phyloP scores from a whole-genome alignment of 2,797 vertebrate species.

The Trachurus trachurus region DNA sequence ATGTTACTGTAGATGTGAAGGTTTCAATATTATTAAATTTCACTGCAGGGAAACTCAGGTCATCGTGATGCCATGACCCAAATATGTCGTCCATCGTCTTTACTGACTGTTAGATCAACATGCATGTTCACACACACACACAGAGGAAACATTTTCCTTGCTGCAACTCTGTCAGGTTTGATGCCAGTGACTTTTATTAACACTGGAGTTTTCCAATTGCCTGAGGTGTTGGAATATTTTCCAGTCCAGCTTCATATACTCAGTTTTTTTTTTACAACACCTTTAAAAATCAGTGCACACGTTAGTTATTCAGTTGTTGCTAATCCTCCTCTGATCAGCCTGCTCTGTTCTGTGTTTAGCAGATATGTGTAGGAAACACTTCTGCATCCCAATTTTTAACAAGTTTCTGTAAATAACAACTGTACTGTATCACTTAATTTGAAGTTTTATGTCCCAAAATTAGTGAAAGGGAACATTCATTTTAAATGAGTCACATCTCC shows the following conservation, averaged over 20 bases:
- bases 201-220: slow-evolving; percentile 57
- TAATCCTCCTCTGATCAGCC: slow-evolving; percentile 8
- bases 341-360: background rate
- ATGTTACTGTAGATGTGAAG: no score
- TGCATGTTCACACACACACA: slow-evolving; percentile 25
- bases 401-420: background rate
- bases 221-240: slow-evolving; percentile 67
- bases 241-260: slow-evolving; percentile 62
- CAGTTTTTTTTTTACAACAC: slow-evolving; percentile 53
- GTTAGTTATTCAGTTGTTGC: background rate
- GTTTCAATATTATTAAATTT: no score
- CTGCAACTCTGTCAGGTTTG: slow-evolving; percentile 5
- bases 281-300: slow-evolving; percentile 41
- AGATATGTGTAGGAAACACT: background rate
- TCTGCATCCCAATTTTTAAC: background rate
- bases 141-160: slow-evolving; percentile 12
- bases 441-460: slow-evolving; percentile 10
- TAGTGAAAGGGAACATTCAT: background rate
- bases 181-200: slow-evolving; percentile 53
- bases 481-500: slow-evolving; percentile 6
- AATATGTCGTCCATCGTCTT: slow-evolving; percentile 2
- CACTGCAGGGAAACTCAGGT: background rate
- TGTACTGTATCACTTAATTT: background rate
- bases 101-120: background rate
- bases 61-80: background rate